Evolutionary conservation across 2,888 invertebrate species (phyloP), one percentile per base, ranked within the genome.

Genomic region (Lepidocyrtoides sp.): DNA sequence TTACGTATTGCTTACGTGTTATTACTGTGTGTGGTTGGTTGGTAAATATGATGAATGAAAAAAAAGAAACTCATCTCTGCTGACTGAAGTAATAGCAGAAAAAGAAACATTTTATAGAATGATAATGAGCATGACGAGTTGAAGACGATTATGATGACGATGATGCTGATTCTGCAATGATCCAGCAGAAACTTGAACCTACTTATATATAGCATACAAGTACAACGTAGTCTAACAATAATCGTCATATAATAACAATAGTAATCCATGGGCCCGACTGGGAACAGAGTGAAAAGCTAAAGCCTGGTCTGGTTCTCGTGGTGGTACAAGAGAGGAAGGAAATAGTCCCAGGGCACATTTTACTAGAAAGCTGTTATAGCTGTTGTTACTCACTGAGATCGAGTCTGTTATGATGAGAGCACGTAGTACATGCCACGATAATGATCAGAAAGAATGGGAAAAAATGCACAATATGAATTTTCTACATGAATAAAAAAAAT

Each of bases 261-360:
- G 29, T 69, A 23, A 44, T 44, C 14, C n/a, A 32, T 66, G 26
- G 10, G 12, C 7, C 51, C 1, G 5, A 63, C 29, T 3, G 23
- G 57, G 29, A 63, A 14, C 12, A 4, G n/a, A n/a, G 7, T 23
- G 26, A 26, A 12, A 29, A 26, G 23, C 75, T 36, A n/a, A 48
- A 51, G n/a, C n/a, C n/a, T n/a, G n/a, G n/a, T n/a, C n/a, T n/a
- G n/a, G n/a, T n/a, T n/a, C n/a, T n/a, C n/a, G n/a, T n/a, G n/a
- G n/a, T n/a, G n/a, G n/a, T n/a, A n/a, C n/a, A n/a, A n/a, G n/a
- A n/a, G 29, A 51, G 29, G 1, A 51, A 48, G 10, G 48, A 26
- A 51, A 4, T 48, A 8, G 75, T 51, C 75, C 75, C 75, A 48
- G 10, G 23, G 51, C 51, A 75, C 75, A 51, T 48, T 48, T 75